Conservation (phyloP, 2,113 vertebrate genomes). For the Marmota monax region DNA sequence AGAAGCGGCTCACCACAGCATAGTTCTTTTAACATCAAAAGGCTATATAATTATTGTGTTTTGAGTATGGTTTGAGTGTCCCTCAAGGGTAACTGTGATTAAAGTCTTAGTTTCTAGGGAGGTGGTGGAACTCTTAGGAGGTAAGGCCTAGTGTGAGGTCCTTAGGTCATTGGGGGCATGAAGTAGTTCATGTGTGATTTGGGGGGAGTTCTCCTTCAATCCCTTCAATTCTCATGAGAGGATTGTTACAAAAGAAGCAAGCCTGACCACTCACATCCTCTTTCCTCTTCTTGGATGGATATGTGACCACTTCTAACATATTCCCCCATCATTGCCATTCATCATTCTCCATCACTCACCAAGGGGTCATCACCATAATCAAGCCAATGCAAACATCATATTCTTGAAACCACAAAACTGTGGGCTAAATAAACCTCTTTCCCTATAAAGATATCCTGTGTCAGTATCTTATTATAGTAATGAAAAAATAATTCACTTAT, state of each 20-base stretch:
- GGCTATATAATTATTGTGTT: background rate
- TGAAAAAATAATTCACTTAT: background rate
- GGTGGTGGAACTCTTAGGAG: background rate
- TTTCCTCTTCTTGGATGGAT: background rate
- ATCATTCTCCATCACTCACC: background rate
- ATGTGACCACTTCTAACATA: background rate
- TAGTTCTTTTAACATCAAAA: slow-evolving; percentile 12
- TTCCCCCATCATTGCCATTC: background rate
- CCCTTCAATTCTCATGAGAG: background rate
- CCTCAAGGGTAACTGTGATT: background rate
- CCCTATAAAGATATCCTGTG: background rate
- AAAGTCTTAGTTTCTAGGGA: background rate
- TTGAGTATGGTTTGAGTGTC: no score
- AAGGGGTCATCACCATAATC: background rate
- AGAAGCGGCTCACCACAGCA: no score
- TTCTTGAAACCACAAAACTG: background rate
- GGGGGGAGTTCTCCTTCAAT: background rate
- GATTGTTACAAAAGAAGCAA: background rate
- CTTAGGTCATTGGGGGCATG: background rate
- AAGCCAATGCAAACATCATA: background rate
- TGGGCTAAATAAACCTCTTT: background rate
- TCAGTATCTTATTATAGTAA: background rate
- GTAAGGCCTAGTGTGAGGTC: background rate
- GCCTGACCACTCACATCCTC: background rate
- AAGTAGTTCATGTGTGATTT: background rate